Evolutionary conservation across 2,113 vertebrate genomes (phyloP), one percentile per base, ranked within the genome.

Genomic region (Seriola aureovittata): DNA sequence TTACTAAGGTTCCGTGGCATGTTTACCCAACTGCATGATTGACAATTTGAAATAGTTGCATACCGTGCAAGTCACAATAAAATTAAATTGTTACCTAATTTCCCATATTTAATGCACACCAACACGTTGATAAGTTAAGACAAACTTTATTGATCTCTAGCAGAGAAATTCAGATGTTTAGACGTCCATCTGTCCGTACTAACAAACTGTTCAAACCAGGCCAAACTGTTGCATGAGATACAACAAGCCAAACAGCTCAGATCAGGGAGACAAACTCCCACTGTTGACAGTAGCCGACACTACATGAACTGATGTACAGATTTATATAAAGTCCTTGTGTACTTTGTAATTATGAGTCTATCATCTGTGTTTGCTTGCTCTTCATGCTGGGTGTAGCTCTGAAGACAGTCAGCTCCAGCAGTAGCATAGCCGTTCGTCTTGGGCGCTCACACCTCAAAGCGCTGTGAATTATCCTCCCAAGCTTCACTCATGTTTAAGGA

Each of bases 381-480:
- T 34, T 65, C 1, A 1, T 19, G 63, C 23, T 46, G 25, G 60
- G 48, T 36, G n/a, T 62, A 29, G 50, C 58, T 23, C 2, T 34
- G 29, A 75, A 55, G 57, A 36, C 16, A 64, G 74, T 64, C 60
- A 21, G 80, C 25, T 42, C 19, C 48, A 64, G 64, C 42, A 48
- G 19, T 59, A 72, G 54, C 63, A 54, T 44, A 42, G 57, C 40
- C 21, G 25, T 82, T 79, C 60, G 78, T 85, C 76, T 66, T 38
- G 36, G 29, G 48, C 63, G 32, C 85, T 69, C 40, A 79, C 69
- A 62, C 63, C 80, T 81, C 65, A 82, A 76, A 88, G 54, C 69
- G 59, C 50, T 59, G 48, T 69, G 79, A 80, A 82, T 90, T 85
- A 86, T 86, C 79, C 80, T 85, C 62, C 62, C 32, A 34, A 82